These are phyloP conservation scores for Itoplectis maculator DNA, from an alignment of 2,888 invertebrate species.

Conservation along the genomic window DNA sequence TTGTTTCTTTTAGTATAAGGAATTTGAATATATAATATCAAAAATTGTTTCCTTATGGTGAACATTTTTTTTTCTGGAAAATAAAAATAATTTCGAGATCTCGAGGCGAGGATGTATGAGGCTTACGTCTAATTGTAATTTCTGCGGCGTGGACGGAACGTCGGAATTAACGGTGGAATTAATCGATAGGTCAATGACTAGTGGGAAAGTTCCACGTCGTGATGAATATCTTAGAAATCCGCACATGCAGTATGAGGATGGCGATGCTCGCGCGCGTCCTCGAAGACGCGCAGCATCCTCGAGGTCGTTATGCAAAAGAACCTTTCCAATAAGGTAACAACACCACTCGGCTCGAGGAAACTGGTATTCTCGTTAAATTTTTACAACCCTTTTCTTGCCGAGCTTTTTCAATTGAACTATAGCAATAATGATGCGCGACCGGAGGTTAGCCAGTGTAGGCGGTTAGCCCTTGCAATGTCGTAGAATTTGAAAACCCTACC, in stretches of 20 bases:
- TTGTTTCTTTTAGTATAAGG: not conserved
- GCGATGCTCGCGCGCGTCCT: not conserved
- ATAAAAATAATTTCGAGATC: not conserved
- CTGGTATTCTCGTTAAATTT: slow-evolving; percentile 34
- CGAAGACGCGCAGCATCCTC: slow-evolving; percentile 22
- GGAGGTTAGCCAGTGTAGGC: too few species aligned
- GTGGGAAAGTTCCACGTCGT: slow-evolving; percentile 19
- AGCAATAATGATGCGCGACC: too few species aligned
- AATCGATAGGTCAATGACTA: slow-evolving; percentile 15
- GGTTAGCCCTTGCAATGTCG: too few species aligned
- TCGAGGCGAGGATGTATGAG: too few species aligned
- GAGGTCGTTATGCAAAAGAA: slow-evolving; percentile 11
- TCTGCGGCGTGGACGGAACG: not conserved
- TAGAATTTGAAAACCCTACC: too few species aligned
- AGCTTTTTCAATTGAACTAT: too few species aligned
- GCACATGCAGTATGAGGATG: not conserved
- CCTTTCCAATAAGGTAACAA: slow-evolving; percentile 2
- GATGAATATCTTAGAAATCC: slow-evolving; percentile 30
- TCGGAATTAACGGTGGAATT: too few species aligned
- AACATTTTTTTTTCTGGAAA: not conserved
- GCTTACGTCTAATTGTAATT: not conserved
- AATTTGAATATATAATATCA: not conserved
- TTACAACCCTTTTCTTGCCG: slow-evolving; percentile 1
- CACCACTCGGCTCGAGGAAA: slow-evolving; percentile 5
- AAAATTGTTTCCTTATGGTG: not conserved